phyloP scores from a whole-genome alignment of 2,888 invertebrate species.

The Brachycybe producta region DNA sequence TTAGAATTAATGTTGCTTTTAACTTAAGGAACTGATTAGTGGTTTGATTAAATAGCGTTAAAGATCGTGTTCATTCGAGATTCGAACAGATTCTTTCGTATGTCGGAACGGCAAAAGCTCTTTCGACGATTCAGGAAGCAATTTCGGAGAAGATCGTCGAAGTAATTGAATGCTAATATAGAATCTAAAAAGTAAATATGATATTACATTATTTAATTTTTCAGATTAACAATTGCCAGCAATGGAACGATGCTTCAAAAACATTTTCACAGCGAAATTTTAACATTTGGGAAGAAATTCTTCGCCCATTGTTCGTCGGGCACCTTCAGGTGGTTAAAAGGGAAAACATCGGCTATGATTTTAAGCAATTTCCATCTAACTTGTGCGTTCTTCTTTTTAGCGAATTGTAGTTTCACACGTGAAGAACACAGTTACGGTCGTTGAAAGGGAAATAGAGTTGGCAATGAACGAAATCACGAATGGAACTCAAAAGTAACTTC shows the following conservation, averaged over 20 bases:
- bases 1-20: background rate
- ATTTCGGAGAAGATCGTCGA: conserved; percentile 4
- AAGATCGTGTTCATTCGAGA: conserved; percentile 1
- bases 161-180: background rate
- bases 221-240: background rate
- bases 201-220: background rate
- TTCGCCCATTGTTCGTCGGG: conserved; percentile 12
- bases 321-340: too few species aligned
- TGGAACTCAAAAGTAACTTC: too few species aligned
- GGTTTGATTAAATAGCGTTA: background rate
- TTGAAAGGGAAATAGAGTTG: too few species aligned
- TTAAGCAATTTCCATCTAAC: too few species aligned
- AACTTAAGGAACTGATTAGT: background rate
- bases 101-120: conserved; percentile 4
- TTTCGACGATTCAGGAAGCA: conserved; percentile 8
- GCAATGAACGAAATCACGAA: too few species aligned
- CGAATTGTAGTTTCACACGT: too few species aligned
- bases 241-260: conserved; percentile 3
- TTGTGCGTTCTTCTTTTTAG: too few species aligned
- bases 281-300: conserved; percentile 13
- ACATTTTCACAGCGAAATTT: conserved; percentile 3
- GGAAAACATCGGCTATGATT: too few species aligned
- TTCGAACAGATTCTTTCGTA: conserved; percentile 10
- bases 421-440: too few species aligned
- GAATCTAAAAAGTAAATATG: background rate